Percentiles rank a stretch among this genome's conserved stretches.
Conservation (phyloP, 2,113 vertebrate genomes). For the Choloepus hoffmanni region DNA sequence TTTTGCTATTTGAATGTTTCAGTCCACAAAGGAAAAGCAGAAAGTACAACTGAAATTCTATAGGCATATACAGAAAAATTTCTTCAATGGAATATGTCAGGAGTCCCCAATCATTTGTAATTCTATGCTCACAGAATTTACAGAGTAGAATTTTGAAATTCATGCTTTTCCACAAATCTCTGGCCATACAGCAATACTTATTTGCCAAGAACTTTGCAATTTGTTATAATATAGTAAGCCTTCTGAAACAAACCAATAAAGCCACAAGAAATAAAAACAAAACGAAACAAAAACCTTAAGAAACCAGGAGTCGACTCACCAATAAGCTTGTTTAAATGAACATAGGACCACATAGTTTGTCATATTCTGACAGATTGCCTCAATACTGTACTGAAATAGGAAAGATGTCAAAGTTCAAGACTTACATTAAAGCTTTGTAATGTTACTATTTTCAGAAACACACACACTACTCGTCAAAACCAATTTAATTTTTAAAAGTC, state of each 20-base stretch:
- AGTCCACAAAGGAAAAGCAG: slow-evolving; percentile 19
- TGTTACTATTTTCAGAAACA: slow-evolving; percentile 63
- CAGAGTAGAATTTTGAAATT: slow-evolving; percentile 60
- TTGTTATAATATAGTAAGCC: slow-evolving; percentile 35
- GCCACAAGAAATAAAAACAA: slow-evolving; percentile 24
- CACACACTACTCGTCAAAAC: not conserved
- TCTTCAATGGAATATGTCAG: slow-evolving; percentile 40
- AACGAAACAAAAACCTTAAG: not conserved
- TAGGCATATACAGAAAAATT: not conserved
- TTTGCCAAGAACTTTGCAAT: slow-evolving; percentile 59
- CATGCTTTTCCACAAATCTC: slow-evolving; percentile 59
- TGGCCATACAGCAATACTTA: slow-evolving; percentile 22
- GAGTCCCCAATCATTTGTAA: slow-evolving; percentile 57
- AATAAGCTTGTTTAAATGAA: slow-evolving; percentile 45
- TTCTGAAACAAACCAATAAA: slow-evolving; percentile 70
- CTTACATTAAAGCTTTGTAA: slow-evolving; percentile 61
- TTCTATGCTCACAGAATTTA: slow-evolving; percentile 65
- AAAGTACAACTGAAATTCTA: slow-evolving; percentile 45
- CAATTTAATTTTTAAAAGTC: slow-evolving; percentile 45
- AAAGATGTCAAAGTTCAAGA: slow-evolving; percentile 8
- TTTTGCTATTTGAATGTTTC: slow-evolving; percentile 22
- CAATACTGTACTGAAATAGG: not conserved
- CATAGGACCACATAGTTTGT: not conserved
- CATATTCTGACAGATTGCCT: slow-evolving; percentile 47
- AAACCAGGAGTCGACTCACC: slow-evolving; percentile 14